phyloP scores from a whole-genome alignment of 2,113 vertebrate genomes.

The Acanthochromis polyacanthus region DNA sequence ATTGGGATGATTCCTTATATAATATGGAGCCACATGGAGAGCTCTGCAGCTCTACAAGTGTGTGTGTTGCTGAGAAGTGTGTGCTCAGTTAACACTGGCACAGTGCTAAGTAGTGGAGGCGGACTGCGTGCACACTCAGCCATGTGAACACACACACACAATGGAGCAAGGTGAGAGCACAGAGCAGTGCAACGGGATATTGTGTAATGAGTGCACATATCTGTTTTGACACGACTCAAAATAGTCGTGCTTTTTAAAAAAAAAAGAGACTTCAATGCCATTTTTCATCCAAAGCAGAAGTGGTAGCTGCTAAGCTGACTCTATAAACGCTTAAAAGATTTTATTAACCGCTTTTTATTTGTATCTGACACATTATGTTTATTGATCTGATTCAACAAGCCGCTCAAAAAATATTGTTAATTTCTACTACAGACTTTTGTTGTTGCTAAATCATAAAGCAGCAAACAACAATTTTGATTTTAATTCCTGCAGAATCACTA shows the following conservation, averaged over 20 bases:
- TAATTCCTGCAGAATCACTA: too few relatives aligned
- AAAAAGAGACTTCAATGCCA: neutral
- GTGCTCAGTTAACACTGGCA: conserved; percentile 61
- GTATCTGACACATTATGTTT: neutral
- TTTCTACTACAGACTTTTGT: too few relatives aligned
- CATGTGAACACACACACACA: conserved; percentile 27
- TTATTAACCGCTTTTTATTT: neutral
- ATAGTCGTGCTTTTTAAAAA: neutral
- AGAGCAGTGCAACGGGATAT: conserved; percentile 53
- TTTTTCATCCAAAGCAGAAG: neutral
- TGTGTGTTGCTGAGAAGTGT: conserved; percentile 43
- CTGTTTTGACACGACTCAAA: conserved; percentile 11
- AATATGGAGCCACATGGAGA: conserved; percentile 68
- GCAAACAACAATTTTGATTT: too few relatives aligned
- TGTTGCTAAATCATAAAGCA: too few relatives aligned
- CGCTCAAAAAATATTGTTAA: too few relatives aligned
- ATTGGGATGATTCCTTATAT: conserved; percentile 76
- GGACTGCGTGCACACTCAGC: conserved; percentile 49
- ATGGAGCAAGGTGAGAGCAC: conserved; percentile 52
- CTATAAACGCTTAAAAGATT: neutral
- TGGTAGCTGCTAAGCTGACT: neutral
- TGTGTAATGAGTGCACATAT: conserved; percentile 57
- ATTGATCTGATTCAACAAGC: too few relatives aligned
- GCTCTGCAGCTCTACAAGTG: conserved; percentile 54
- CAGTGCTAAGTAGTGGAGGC: conserved; percentile 69